Evolutionary conservation across 2,888 invertebrate genomes (phyloP), one percentile per base, ranked within the genome.

Genomic region (Amiota mariae): DNA sequence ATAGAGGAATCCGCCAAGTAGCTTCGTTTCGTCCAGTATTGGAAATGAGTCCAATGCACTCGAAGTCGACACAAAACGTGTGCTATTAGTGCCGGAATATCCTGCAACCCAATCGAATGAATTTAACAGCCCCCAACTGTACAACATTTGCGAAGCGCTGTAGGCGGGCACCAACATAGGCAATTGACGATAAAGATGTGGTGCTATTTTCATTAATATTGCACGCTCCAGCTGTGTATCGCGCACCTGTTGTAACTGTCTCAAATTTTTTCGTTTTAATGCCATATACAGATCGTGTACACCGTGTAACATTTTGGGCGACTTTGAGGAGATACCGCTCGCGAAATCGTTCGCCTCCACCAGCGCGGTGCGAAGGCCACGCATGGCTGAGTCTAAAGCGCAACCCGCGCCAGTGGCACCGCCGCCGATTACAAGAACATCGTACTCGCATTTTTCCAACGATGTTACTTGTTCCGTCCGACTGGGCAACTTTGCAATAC

Each of bases 141-240:
- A 98, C 0, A 99, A 99, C 76, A 99, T 93, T 90, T 98, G 97
- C 97, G 98, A 98, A 94, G 96, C 96, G 88, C 97, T 98, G 56
- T 99, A 99, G 75, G 99, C 96, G 1, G 99, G 99, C 81, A 99
- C 91, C 95, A 99, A 96, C 85, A 99, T 99, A 6, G 99, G 99
- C 78, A 99, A 91, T 0, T 99, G 97, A 86, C 96, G 95, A 3
- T 98, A 96, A 75, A 99, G 91, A 91, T 99, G 99, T 1, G 99
- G 99, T 1, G 99, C 99, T 68, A 97, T 96, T 79, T 95, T 93
- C 71, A 99, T 91, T 93, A 99, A 95, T 82, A 96, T 95, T 0
- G 98, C 96, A 81, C 99, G 92, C 89, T 99, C 99, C 85, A 95
- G 94, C 70, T 99, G 91, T 0, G 99, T 98, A 89, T 99, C 99